phyloP scores from a whole-genome alignment of 2,113 vertebrate genomes.

The Carlito syrichta region DNA sequence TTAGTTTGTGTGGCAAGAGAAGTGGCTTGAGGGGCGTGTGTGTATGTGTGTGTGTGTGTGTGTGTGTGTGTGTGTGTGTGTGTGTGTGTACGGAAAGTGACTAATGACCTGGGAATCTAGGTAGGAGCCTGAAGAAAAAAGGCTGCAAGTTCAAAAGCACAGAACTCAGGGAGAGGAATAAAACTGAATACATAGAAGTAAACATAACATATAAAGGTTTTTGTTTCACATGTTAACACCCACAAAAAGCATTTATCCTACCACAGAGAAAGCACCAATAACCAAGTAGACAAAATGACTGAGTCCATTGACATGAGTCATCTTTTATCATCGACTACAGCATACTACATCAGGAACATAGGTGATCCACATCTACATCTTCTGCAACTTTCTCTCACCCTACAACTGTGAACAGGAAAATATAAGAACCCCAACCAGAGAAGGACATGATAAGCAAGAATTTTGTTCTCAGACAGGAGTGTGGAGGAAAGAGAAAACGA shows the following conservation, averaged over 20 bases:
- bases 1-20: neutral
- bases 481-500: neutral
- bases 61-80: neutral
- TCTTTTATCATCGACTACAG: neutral
- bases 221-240: neutral
- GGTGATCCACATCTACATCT: neutral
- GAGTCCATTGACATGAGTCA: neutral
- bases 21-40: neutral
- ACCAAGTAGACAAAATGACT: neutral
- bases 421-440: neutral
- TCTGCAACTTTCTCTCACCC: neutral
- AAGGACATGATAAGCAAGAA: neutral
- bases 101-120: neutral
- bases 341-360: neutral
- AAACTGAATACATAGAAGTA: neutral
- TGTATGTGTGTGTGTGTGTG: neutral
- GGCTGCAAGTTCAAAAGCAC: neutral
- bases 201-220: neutral
- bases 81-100: neutral
- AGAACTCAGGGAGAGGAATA: neutral
- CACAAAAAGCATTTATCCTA: neutral
- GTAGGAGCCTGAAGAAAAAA: neutral
- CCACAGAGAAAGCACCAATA: neutral
- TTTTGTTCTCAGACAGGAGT: neutral
- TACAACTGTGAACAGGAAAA: neutral